Evolutionary conservation across 1,140 invertebrate genomes (phyloP).

Genomic region (Macrobrachium rosenbergii): DNA sequence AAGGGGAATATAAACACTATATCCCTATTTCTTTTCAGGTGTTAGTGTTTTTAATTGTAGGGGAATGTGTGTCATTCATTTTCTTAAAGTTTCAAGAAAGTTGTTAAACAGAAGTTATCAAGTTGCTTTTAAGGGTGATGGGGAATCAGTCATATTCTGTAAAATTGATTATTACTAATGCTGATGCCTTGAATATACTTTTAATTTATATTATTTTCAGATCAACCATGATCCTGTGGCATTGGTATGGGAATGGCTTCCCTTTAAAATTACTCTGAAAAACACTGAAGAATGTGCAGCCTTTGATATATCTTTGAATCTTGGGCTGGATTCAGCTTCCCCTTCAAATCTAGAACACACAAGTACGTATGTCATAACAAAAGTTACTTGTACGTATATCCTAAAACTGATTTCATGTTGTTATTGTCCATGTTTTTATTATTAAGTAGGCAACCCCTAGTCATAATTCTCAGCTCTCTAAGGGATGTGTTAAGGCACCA

Average conservation of each 20-base stretch:
- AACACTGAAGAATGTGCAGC: conserved; percentile 64
- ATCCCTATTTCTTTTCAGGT: no score
- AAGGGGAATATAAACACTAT: no score
- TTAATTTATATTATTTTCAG: conserved; percentile 5
- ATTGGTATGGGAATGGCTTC: conserved; percentile 67
- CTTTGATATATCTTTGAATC: conserved; percentile 49
- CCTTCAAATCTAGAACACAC: conserved; percentile 53
- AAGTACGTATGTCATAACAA: conserved; percentile 42
- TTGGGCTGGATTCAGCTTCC: conserved; percentile 45
- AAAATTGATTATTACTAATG: not conserved
- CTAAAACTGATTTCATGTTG: no score
- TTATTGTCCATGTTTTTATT: no score
- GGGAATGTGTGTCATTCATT: no score
- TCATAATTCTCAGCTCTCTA: no score
- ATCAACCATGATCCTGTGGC: conserved; percentile 56
- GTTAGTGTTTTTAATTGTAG: no score
- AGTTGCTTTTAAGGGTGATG: no score
- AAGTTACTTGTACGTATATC: not conserved
- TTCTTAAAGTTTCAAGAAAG: no score
- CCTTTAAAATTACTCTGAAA: conserved; percentile 59
- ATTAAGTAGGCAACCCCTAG: no score
- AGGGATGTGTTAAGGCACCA: no score
- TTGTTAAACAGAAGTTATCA: not conserved
- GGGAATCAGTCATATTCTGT: no score
- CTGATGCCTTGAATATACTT: not conserved